A percentile compares a stretch with the other conserved stretches of the same genome.
Evolutionary conservation across 1,140 invertebrate species (phyloP).

Genomic region (Lepidurus packardi): DNA sequence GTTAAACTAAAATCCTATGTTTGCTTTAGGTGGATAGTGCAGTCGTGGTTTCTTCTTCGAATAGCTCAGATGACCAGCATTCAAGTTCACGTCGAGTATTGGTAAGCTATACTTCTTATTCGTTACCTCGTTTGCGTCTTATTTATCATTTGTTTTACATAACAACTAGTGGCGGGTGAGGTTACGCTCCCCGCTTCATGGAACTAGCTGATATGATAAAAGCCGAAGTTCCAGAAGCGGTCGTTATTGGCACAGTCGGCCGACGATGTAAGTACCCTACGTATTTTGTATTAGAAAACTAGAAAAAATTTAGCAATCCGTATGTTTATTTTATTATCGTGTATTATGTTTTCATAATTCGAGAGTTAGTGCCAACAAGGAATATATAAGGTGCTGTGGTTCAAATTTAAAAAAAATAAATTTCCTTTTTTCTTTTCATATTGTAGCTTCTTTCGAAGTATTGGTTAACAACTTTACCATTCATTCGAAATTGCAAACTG

Average conservation of each 20-base stretch:
- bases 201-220: slow-evolving; percentile 52
- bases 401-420: too few relatives aligned
- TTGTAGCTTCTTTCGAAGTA: slow-evolving; percentile 61
- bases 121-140: slow-evolving; percentile 12
- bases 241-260: slow-evolving; percentile 52
- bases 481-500: slow-evolving; percentile 59
- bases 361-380: too few relatives aligned
- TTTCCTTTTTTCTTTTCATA: slow-evolving; percentile 37
- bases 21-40: background rate
- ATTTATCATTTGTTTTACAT: slow-evolving; percentile 35
- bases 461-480: slow-evolving; percentile 54
- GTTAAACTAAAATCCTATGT: background rate
- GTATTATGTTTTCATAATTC: too few relatives aligned
- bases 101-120: slow-evolving; percentile 41
- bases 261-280: slow-evolving; percentile 50
- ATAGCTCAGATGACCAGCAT: background rate
- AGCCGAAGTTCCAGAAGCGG: slow-evolving; percentile 49
- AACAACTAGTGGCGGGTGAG: slow-evolving; percentile 52
- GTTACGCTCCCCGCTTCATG: slow-evolving; percentile 56
- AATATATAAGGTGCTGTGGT: too few relatives aligned
- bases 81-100: slow-evolving; percentile 49
- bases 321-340: too few relatives aligned
- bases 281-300: background rate
- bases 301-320: too few relatives aligned
- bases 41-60: background rate